Evolutionary conservation across 2,113 vertebrate species (phyloP).

Genomic region (Cyprinodon variegatus): DNA sequence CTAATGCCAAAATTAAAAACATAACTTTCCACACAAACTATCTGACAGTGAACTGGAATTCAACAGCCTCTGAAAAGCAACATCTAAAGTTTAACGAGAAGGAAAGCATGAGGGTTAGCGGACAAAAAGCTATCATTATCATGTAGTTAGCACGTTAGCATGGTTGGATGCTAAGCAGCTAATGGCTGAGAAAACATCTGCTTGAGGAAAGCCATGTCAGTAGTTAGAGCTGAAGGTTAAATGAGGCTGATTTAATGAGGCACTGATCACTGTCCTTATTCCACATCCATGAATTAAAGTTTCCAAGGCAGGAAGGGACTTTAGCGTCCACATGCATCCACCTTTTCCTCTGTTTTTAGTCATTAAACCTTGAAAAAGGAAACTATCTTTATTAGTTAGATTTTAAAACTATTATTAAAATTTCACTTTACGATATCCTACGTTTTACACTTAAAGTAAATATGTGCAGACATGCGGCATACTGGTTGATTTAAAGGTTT

Average conservation of each 20-base stretch:
- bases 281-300: conserved; percentile 26
- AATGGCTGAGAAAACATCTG: conserved; percentile 71
- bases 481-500: too few relatives aligned
- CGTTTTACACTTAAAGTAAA: too few relatives aligned
- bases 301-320: conserved; percentile 22
- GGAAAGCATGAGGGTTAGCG: conserved; percentile 2
- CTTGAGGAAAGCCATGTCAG: conserved; percentile 12
- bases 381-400: conserved; percentile 13
- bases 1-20: neutral
- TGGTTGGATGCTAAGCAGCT: conserved; percentile 56
- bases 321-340: neutral
- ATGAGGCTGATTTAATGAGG: conserved; percentile 44
- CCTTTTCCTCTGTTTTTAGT: neutral
- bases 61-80: neutral
- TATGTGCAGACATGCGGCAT: too few relatives aligned
- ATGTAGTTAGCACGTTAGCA: conserved; percentile 64
- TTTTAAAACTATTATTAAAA: conserved; percentile 16
- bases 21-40: too few relatives aligned
- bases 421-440: neutral
- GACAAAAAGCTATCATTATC: conserved; percentile 15
- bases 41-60: neutral
- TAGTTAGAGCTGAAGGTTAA: conserved; percentile 43
- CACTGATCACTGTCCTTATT: conserved; percentile 33
- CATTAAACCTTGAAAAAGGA: neutral
- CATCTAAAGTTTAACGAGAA: conserved; percentile 15